Evolutionary conservation across 2,888 invertebrate genomes (phyloP).

Genomic region (Venustoraphidia nigricollis): DNA sequence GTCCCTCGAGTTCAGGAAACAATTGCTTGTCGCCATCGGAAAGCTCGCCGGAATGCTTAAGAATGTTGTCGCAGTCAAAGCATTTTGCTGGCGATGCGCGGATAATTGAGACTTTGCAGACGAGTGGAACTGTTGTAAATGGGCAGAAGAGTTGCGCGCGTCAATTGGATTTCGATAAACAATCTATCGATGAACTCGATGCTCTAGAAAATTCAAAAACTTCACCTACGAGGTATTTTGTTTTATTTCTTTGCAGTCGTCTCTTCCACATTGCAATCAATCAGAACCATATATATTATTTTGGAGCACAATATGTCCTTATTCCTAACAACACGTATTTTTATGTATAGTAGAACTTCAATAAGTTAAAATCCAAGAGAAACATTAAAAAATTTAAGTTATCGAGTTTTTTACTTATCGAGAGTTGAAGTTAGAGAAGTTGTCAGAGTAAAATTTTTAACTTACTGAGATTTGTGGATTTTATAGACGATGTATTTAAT

Average conservation of each 20-base stretch:
- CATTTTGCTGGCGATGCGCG: slow-evolving; percentile 70
- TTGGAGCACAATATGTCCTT: too few species aligned
- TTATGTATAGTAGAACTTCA: too few species aligned
- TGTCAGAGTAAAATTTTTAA: too few species aligned
- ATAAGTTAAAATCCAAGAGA: too few species aligned
- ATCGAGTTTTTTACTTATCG: too few species aligned
- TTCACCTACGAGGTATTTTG: slow-evolving; percentile 37
- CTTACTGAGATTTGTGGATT: too few species aligned
- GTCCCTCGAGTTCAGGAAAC: neutral
- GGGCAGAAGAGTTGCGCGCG: slow-evolving; percentile 35
- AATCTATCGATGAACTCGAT: slow-evolving; percentile 29
- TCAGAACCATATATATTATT: too few species aligned
- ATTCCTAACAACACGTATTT: too few species aligned
- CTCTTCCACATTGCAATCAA: too few species aligned
- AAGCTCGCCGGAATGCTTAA: slow-evolving; percentile 40
- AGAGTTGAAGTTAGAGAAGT: too few species aligned
- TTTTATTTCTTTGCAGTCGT: neutral
- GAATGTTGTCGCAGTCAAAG: slow-evolving; percentile 47
- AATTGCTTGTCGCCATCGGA: slow-evolving; percentile 31
- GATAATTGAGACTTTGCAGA: slow-evolving; percentile 53
- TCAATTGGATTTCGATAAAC: slow-evolving; percentile 38
- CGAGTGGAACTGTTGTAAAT: slow-evolving; percentile 16
- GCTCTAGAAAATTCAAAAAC: slow-evolving; percentile 25
- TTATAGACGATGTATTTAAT: too few species aligned
- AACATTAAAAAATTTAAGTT: too few species aligned